Conservation (phyloP, 1,140 invertebrate species). For the Drusus annulatus region DNA sequence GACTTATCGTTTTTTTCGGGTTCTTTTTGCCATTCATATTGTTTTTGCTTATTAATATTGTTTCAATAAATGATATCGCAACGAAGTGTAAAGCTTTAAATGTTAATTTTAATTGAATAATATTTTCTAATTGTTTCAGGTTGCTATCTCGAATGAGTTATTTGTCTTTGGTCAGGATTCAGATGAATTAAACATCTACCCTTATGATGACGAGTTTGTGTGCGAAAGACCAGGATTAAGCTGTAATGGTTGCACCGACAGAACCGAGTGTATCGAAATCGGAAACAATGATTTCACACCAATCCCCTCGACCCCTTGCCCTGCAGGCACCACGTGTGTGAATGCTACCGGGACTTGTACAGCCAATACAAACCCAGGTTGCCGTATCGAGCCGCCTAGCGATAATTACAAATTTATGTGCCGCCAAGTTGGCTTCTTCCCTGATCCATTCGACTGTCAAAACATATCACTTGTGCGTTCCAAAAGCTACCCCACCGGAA, state of each 20-base stretch:
- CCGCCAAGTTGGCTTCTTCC: conserved; percentile 61
- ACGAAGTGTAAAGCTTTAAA: no score
- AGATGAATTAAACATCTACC: not conserved
- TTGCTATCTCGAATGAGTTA: not conserved
- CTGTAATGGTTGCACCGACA: conserved; percentile 29
- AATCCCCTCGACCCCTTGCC: not conserved
- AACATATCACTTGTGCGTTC: conserved; percentile 65
- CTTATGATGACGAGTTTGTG: not conserved
- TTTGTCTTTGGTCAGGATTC: not conserved
- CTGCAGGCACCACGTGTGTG: conserved; percentile 12
- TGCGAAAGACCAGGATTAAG: conserved; percentile 35
- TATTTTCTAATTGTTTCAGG: not conserved
- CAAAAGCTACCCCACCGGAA: no score
- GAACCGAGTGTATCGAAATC: conserved; percentile 1
- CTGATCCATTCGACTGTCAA: conserved; percentile 66
- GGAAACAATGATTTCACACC: not conserved
- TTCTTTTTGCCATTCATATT: no score
- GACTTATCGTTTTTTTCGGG: no score
- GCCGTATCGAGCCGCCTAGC: not conserved
- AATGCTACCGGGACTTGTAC: conserved; percentile 25
- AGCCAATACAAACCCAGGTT: conserved; percentile 12
- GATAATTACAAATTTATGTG: conserved; percentile 36
- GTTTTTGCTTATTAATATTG: no score
- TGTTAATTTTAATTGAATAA: no score
- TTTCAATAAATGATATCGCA: no score